A percentile compares a stretch with the other conserved stretches of the same genome.
Conservation (phyloP, 2,113 vertebrate species). For the Heteronetta atricapilla region DNA sequence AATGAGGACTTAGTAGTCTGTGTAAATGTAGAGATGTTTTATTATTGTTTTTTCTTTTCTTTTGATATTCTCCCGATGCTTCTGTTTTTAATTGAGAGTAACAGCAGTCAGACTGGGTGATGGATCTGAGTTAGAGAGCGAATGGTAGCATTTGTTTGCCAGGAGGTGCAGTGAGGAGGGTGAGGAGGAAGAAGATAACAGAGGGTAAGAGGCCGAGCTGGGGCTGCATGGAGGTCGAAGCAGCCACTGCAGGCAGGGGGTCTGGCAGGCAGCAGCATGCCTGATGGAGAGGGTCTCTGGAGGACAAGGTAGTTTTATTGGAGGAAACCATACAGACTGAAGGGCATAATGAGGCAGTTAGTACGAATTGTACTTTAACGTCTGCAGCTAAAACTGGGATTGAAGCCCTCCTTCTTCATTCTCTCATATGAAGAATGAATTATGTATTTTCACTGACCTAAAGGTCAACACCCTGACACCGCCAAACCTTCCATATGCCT, state of each 20-base stretch:
- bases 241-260: background rate
- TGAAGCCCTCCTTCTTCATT: background rate
- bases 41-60: background rate
- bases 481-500: background rate
- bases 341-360: background rate
- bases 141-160: background rate
- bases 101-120: background rate
- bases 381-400: background rate
- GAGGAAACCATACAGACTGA: background rate
- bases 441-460: background rate
- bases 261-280: background rate
- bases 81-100: background rate
- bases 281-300: background rate
- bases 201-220: background rate
- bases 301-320: background rate
- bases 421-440: background rate
- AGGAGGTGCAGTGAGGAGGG: background rate
- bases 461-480: background rate
- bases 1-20: background rate
- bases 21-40: background rate
- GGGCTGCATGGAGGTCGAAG: background rate
- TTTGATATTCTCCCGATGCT: background rate
- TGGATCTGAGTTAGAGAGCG: background rate
- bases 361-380: background rate
- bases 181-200: background rate